Evolutionary conservation across 2,113 vertebrate genomes (phyloP), one percentile per base, ranked within the genome.

Genomic region (Ginglymostoma cirratum): DNA sequence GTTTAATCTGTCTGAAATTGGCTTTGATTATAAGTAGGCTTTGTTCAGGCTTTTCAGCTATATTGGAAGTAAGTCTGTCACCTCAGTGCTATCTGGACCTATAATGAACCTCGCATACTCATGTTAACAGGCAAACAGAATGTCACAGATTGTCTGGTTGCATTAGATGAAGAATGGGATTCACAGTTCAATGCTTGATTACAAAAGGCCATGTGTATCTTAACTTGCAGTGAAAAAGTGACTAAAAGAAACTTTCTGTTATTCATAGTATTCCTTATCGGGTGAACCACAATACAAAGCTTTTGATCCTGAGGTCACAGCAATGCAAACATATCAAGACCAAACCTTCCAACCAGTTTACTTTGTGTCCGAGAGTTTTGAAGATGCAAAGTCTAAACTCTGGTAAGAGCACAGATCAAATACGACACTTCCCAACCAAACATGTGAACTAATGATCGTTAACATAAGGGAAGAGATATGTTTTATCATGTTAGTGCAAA

Each of bases 281-380:
- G 98, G 98, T 21, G 96, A 99, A 96, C 98, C 98, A 0, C 97
- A 98, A 95, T 97, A 98, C 96, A 98, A 97, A 86, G 96, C 97
- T 0, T 99, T 98, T 95, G 96, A 98, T 96, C 98, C 98, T 0
- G 98, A 98, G 96, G 97, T 98, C 96, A 97, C 97, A 5, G 97
- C 98, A 2, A 95, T 97, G 89, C 98, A 98, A 95, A 97, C 97
- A 0, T 98, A 98, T 87, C 98, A 98, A 96, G 98, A 98, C 96
- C 97, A 98, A 96, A 97, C 97, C 7, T 99, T 98, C 97, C 98
- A 98, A 96, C 97, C 98, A 0, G 96, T 98, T 72, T 99, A 98
- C 96, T 99, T 98, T 96, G 96, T 99, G 96, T 98, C 98, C 45
- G 98, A 99, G 96, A 98, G 97, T 96, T 97, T 98, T 83, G 98